A percentile compares a stretch with the other conserved stretches of the same genome.
phyloP scores from a whole-genome alignment of 2,113 vertebrate species.

The Cebus imitator region DNA sequence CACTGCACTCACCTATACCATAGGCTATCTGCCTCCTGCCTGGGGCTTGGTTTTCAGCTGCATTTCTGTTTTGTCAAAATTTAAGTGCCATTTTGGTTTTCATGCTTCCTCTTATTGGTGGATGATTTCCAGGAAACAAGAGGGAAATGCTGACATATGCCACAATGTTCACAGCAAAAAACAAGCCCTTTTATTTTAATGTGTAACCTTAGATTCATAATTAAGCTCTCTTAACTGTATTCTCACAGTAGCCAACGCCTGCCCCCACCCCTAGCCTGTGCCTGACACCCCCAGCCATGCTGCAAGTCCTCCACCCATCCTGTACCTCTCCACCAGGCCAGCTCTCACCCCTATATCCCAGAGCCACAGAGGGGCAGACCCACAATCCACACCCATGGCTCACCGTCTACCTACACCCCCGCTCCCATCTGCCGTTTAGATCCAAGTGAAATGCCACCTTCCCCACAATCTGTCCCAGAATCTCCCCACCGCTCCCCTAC shows the following conservation, averaged over 20 bases:
- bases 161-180: conserved; percentile 19
- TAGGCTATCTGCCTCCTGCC: neutral
- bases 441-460: no score
- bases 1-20: accelerated
- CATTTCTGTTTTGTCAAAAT: neutral
- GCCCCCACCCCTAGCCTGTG: neutral
- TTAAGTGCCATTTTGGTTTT: neutral
- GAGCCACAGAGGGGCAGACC: no score
- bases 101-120: neutral
- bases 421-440: neutral
- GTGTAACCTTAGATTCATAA: neutral
- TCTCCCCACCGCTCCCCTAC: neutral
- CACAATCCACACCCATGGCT: accelerated
- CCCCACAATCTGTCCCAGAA: no score
- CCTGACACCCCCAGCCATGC: neutral
- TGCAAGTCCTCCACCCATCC: neutral
- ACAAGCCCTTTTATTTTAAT: neutral
- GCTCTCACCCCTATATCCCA: neutral
- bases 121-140: neutral
- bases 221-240: neutral
- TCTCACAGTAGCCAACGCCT: no score
- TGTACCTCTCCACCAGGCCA: no score
- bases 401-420: neutral
- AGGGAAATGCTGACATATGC: neutral
- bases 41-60: neutral